A percentile compares a stretch with the other conserved stretches of the same genome.
Evolutionary conservation across 2,888 invertebrate genomes (phyloP).

Genomic region (Auanema freiburgensis): DNA sequence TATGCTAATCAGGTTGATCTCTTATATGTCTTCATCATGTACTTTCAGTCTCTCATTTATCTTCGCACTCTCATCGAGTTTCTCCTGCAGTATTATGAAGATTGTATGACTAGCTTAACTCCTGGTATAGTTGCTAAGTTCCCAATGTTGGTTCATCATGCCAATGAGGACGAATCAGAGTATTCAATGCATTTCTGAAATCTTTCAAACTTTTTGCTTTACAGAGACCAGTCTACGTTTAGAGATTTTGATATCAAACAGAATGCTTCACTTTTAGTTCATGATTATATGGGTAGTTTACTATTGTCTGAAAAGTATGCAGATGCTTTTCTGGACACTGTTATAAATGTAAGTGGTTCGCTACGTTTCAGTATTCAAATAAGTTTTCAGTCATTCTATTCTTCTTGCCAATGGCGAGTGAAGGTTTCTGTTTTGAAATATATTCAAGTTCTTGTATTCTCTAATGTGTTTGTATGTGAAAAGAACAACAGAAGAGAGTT

Average conservation of each 20-base stretch:
- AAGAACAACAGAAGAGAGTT: slow-evolving; percentile 2
- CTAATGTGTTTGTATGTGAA: slow-evolving; percentile 35
- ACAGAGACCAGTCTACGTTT: slow-evolving; percentile 17
- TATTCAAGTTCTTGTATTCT: slow-evolving; percentile 40
- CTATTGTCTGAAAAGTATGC: slow-evolving; percentile 22
- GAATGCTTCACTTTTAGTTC: slow-evolving; percentile 22
- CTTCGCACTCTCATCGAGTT: slow-evolving; percentile 34
- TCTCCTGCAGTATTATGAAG: slow-evolving; percentile 29
- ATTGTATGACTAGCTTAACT: slow-evolving; percentile 29
- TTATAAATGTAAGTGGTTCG: slow-evolving; percentile 5
- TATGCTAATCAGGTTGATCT: too few species aligned
- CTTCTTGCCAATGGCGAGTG: slow-evolving; percentile 23
- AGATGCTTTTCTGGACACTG: slow-evolving; percentile 19
- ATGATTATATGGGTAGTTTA: slow-evolving; percentile 32
- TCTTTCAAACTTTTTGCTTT: not conserved
- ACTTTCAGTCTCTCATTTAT: slow-evolving; percentile 23
- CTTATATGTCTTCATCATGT: too few species aligned
- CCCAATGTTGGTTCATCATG: slow-evolving; percentile 32
- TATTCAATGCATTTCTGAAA: not conserved
- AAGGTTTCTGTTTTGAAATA: slow-evolving; percentile 30
- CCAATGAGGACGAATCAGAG: slow-evolving; percentile 35
- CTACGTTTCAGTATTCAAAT: not conserved
- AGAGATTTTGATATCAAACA: slow-evolving; percentile 29
- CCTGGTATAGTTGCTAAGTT: slow-evolving; percentile 28
- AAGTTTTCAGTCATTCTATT: slow-evolving; percentile 11